Conservation (phyloP, 2,113 vertebrate genomes). For the Cynoglossus semilaevis region DNA sequence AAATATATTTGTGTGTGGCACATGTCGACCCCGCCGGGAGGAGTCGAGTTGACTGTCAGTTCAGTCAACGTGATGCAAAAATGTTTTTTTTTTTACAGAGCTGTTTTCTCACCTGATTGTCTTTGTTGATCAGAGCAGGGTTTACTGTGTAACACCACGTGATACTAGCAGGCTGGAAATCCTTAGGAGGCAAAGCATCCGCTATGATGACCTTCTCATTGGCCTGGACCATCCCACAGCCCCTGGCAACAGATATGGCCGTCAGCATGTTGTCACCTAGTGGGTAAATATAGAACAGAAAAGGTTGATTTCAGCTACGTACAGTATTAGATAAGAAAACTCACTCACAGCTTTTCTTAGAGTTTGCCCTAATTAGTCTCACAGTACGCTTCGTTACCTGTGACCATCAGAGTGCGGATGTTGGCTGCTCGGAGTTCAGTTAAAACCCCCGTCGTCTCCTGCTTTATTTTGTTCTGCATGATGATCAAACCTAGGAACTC, state of each 20-base stretch:
- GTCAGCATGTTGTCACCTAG: slow-evolving; percentile 97
- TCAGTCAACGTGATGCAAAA: too few species aligned
- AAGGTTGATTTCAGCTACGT: too few species aligned
- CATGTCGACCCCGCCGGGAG: too few species aligned
- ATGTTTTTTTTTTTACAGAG: accelerated
- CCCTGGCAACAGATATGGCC: slow-evolving; percentile 93
- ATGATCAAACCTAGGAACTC: slow-evolving; percentile 93
- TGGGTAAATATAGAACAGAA: neutral
- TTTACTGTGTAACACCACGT: slow-evolving; percentile 91
- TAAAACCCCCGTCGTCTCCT: slow-evolving; percentile 87
- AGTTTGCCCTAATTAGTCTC: neutral
- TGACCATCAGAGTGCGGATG: slow-evolving; percentile 96
- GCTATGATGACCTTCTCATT: slow-evolving; percentile 91
- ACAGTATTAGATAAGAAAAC: neutral
- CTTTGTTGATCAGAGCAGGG: slow-evolving; percentile 52
- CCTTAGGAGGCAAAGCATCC: slow-evolving; percentile 89
- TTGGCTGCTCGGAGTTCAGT: slow-evolving; percentile 85
- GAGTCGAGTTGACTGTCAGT: too few species aligned
- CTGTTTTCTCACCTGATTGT: slow-evolving; percentile 47
- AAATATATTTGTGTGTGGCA: too few species aligned
- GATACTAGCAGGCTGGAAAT: slow-evolving; percentile 86
- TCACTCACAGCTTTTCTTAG: neutral
- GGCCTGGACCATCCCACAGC: slow-evolving; percentile 91
- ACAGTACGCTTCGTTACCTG: slow-evolving; percentile 73
- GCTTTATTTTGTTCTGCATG: slow-evolving; percentile 98